Base-by-base conservation (phyloP, 2,888 invertebrate genomes). In the Leptopilina drosophilae region DNA sequence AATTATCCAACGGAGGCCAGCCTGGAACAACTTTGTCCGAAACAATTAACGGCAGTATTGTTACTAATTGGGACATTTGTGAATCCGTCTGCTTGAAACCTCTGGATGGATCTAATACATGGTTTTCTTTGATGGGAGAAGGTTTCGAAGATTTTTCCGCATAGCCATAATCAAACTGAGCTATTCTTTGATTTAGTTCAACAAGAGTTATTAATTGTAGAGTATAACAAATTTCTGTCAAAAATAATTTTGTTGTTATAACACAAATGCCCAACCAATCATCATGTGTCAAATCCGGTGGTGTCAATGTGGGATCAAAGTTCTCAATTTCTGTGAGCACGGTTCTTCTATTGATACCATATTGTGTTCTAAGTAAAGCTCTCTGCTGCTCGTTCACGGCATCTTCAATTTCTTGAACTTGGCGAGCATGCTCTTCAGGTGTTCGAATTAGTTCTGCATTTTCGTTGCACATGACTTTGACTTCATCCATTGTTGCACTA, bases 171-270 rank as follows among this genome's bases (percentile, higher is more conserved):
- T 56, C 56, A 56, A 14, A 56, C 12, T 56, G 12, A 5, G 33
- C 9, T 20, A 79, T 65, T 26, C 42, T 75, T 15, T 75, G 49
- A 26, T 79, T 79, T n/a, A 59, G 59, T 15, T 7, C 2, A 6
- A 4, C 1, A n/a, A 62, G 6, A 2, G 62, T 62, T 20, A 62
- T 62, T 9, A 62, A 62, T n/a, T 20, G 7, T 6, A 2, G 9
- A 15, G 15, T 20, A 7, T 7, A 12, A 6, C 67, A 67, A 42
- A 46, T 9, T 15, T 67, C 67, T 15, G 12, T 20, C 5, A 62
- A 15, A 15, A 62, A 15, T 5, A 62, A 20, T 8, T 62, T 62
- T 7, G 62, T 62, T 62, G 62, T 62, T 9, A 67, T 5, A 7
- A 67, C 11, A 5, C 59, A 59, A 59, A 59, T 59, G 4, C n/a